These are phyloP conservation scores for Cricetomys ansorgei DNA, from an alignment of 2,113 vertebrate species.

Conservation along the genomic window DNA sequence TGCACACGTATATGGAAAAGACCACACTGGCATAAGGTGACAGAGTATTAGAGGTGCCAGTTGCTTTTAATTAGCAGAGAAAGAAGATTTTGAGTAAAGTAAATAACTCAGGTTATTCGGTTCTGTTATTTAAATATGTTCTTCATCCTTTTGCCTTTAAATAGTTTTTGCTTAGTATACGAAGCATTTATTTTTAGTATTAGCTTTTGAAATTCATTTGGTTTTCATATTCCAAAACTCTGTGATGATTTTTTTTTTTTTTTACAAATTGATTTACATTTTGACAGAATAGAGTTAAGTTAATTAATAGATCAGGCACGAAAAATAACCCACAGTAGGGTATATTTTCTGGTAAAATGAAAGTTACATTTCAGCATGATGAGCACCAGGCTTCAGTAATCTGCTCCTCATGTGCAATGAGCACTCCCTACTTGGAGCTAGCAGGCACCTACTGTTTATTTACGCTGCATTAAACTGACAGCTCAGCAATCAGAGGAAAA, in stretches of 20 bases:
- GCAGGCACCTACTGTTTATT: conserved; percentile 90
- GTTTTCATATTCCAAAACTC: conserved; percentile 84
- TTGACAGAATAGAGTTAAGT: conserved; percentile 84
- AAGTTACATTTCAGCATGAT: conserved; percentile 86
- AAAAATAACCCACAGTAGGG: conserved; percentile 75
- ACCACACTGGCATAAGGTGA: conserved; percentile 1
- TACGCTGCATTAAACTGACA: conserved; percentile 95
- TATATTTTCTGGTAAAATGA: conserved; percentile 87
- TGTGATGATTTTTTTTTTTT: conserved; percentile 71
- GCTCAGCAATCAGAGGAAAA: conserved; percentile 96
- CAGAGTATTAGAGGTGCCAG: conserved; percentile 56
- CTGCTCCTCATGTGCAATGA: conserved; percentile 87
- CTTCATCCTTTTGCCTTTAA: conserved; percentile 69
- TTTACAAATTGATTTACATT: conserved; percentile 84
- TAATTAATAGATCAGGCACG: conserved; percentile 86
- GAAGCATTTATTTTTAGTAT: conserved; percentile 83
- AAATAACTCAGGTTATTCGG: conserved; percentile 75
- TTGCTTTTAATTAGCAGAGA: conserved; percentile 82
- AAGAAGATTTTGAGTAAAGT: conserved; percentile 80
- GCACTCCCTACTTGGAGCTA: conserved; percentile 88
- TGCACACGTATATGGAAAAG: not conserved
- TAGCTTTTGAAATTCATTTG: conserved; percentile 84
- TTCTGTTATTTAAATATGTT: conserved; percentile 79
- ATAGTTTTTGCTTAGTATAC: conserved; percentile 82
- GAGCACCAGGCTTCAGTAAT: conserved; percentile 87